These are phyloP conservation scores for Ooceraea biroi DNA, from an alignment of 1,140 invertebrate genomes.

Conservation along the genomic window DNA sequence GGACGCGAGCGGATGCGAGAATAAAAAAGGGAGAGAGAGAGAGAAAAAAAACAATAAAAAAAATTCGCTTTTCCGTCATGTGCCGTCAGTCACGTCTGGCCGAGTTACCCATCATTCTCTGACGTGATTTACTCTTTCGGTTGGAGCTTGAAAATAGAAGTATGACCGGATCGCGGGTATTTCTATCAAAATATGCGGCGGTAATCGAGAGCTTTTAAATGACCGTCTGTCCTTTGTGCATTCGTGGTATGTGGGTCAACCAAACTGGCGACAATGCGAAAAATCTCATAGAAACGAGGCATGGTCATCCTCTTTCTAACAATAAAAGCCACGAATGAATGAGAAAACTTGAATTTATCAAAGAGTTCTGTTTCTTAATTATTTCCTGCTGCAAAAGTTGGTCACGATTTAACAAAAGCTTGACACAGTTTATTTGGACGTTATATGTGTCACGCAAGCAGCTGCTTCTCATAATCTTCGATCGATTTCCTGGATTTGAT, in stretches of 20 bases:
- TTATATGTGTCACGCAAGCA: background rate
- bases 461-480: background rate
- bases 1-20: slow-evolving; percentile 1
- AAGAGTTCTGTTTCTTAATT: slow-evolving; percentile 42
- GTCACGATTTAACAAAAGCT: slow-evolving; percentile 36
- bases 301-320: background rate
- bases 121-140: slow-evolving; percentile 56
- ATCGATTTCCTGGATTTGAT: slow-evolving; percentile 31
- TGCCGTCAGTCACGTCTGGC: slow-evolving; percentile 54
- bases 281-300: slow-evolving; percentile 53
- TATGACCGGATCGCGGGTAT: slow-evolving; percentile 41
- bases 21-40: background rate
- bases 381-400: slow-evolving; percentile 14
- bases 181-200: slow-evolving; percentile 50
- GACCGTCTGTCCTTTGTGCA: slow-evolving; percentile 35
- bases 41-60: slow-evolving; percentile 1
- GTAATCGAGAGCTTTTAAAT: slow-evolving; percentile 57
- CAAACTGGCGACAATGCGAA: slow-evolving; percentile 32
- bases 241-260: slow-evolving; percentile 47
- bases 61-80: slow-evolving; percentile 53
- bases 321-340: background rate
- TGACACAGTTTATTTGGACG: slow-evolving; percentile 17
- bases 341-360: slow-evolving; percentile 32
- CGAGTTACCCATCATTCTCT: slow-evolving; percentile 28
- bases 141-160: slow-evolving; percentile 37